phyloP scores from a whole-genome alignment of 2,113 vertebrate genomes.

The Gopherus evgoodei region DNA sequence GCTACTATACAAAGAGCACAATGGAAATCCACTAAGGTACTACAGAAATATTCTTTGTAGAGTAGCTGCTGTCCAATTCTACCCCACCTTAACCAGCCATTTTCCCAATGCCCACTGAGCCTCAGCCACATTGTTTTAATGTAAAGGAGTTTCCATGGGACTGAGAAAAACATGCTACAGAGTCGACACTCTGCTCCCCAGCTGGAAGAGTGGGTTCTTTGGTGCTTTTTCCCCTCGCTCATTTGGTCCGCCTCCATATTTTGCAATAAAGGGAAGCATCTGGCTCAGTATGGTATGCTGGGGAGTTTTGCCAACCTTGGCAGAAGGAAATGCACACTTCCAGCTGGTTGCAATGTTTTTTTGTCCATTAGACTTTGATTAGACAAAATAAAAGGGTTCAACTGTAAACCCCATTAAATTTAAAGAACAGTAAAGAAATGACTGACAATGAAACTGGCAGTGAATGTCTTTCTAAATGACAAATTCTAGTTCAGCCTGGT shows the following conservation, averaged over 20 bases:
- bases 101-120: not conserved
- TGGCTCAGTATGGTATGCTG: slow-evolving; percentile 16
- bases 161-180: not conserved
- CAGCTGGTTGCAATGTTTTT: slow-evolving; percentile 51
- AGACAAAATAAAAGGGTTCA: slow-evolving; percentile 46
- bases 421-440: not conserved
- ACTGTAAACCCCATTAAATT: slow-evolving; percentile 13
- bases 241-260: slow-evolving; percentile 52
- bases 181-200: not conserved
- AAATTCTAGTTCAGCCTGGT: not conserved
- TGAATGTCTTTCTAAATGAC: not conserved
- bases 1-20: not conserved
- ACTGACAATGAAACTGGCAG: not conserved
- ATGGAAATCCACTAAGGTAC: accelerated
- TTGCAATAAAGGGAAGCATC: slow-evolving; percentile 50
- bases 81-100: not conserved
- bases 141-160: not conserved
- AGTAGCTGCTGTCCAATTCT: not conserved
- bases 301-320: slow-evolving; percentile 57
- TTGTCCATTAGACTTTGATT: slow-evolving; percentile 45
- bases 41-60: not conserved
- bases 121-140: not conserved
- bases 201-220: not conserved
- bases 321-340: slow-evolving; percentile 55
- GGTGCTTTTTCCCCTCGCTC: not conserved